Evolutionary conservation across 1,140 invertebrate genomes (phyloP), one percentile per base, ranked within the genome.

Genomic region (Lordiphosa collinella): DNA sequence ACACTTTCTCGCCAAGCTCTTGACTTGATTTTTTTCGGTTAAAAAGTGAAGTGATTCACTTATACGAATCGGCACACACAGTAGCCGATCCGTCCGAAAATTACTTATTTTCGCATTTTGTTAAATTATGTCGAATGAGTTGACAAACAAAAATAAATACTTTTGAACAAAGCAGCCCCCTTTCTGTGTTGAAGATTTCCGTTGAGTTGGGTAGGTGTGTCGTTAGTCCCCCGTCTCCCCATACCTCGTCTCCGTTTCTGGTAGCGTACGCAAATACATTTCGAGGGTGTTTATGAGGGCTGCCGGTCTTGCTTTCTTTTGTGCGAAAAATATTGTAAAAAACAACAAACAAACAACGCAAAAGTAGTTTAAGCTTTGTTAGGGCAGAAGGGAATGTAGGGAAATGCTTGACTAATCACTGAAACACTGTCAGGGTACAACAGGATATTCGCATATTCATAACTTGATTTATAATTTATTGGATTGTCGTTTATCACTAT

Each of bases 111-210:
- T 44, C 41, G 41, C 41, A 44, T 44, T 44, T 44, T 44, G 29
- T 44, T 44, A 44, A 44, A 44, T 44, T 44, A 44, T 44, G 41
- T 44, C 41, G 41, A 44, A 44, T 44, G 41, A 44, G 41, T 44
- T 44, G 41, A 12, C 29, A 44, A 44, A 44, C 29, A 44, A 44
- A 22, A 44, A 44, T 29, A 44, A 44, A 29, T 29, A 44, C 41
- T 44, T 44, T 44, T 31, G 41, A 44, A 44, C 41, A 44, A 44
- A 44, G 22, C 41, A 31, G 41, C 41, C 41, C 36, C 41, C 41
- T 25, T 44, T 44, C 29, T 18, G 41, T 29, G 22, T 44, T 36
- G 47, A 14, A 13, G 32, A 11, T 34, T 48, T 31, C 25, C 10
- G 18, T 12, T 48, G 25, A 6, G 14, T 31, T 34, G 31, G 47